Conservation (phyloP, 2,797 vertebrate genomes). For the Amblyopsis hoosieri region DNA sequence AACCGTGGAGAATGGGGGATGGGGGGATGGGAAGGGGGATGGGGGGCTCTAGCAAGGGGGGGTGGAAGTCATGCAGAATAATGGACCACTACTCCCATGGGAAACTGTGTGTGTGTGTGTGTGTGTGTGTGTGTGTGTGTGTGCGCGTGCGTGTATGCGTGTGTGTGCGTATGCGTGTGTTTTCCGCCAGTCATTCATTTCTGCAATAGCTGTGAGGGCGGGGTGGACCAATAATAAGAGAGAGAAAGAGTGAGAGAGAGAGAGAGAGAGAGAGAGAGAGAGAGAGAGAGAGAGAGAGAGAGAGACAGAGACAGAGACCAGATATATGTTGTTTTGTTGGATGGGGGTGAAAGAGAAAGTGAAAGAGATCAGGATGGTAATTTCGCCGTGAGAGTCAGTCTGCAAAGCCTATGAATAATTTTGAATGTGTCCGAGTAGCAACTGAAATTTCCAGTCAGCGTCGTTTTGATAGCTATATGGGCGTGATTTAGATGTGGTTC, state of each 20-base stretch:
- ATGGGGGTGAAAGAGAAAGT: too few relatives aligned
- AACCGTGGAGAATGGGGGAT: constrained; percentile 49
- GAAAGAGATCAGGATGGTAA: too few relatives aligned
- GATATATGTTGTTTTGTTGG: too few relatives aligned
- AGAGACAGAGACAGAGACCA: constrained; percentile 15
- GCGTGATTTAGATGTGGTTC: too few relatives aligned
- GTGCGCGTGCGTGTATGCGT: not conserved
- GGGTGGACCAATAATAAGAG: not conserved
- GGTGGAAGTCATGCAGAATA: constrained; percentile 51
- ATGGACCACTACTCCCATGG: constrained; percentile 34
- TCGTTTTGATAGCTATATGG: too few relatives aligned
- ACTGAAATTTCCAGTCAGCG: too few relatives aligned
- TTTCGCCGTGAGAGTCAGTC: too few relatives aligned
- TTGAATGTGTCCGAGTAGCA: too few relatives aligned
- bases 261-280: not conserved
- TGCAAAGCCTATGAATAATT: too few relatives aligned
- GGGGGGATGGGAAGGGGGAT: constrained; percentile 6
- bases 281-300: constrained; percentile 10
- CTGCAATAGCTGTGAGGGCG: not conserved
- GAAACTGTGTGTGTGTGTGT: constrained; percentile 12
- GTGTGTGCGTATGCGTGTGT: not conserved
- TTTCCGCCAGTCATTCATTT: not conserved
- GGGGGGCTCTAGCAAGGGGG: constrained; percentile 26
- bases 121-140: constrained; percentile 7
- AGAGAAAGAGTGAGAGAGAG: constrained; percentile 5